Evolutionary conservation across 1,140 invertebrate species (phyloP).

Genomic region (Lepidurus couesii): DNA sequence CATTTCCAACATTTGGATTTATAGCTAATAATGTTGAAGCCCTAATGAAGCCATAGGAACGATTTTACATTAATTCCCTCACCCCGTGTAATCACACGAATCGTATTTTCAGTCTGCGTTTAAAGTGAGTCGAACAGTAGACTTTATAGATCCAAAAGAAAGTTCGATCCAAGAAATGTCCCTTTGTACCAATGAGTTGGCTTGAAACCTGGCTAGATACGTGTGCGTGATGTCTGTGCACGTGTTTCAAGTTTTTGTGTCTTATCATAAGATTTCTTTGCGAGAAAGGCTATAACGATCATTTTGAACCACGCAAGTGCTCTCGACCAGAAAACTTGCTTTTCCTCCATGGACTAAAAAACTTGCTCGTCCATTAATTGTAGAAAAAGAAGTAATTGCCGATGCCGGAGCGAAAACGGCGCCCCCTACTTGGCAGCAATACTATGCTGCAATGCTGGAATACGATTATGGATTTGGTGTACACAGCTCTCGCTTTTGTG

Average conservation of each 20-base stretch:
- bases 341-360: neutral
- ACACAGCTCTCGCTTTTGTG: conserved; percentile 17
- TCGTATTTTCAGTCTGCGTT: neutral
- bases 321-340: neutral
- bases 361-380: neutral
- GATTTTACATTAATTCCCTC: neutral
- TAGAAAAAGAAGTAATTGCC: neutral
- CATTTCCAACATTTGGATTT: neutral
- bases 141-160: too few relatives aligned
- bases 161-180: too few relatives aligned
- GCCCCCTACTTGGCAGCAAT: neutral
- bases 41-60: neutral
- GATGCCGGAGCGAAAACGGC: neutral
- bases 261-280: neutral
- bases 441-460: neutral
- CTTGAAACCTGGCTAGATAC: too few relatives aligned
- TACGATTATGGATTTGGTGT: conserved; percentile 16
- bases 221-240: too few relatives aligned
- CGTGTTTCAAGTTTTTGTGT: neutral
- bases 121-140: too few relatives aligned
- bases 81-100: neutral
- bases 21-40: neutral
- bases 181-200: too few relatives aligned
- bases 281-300: neutral
- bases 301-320: neutral